These are phyloP conservation scores for Drosophila equinoxialis DNA, from an alignment of 1,140 invertebrate genomes.

Conservation along the genomic window DNA sequence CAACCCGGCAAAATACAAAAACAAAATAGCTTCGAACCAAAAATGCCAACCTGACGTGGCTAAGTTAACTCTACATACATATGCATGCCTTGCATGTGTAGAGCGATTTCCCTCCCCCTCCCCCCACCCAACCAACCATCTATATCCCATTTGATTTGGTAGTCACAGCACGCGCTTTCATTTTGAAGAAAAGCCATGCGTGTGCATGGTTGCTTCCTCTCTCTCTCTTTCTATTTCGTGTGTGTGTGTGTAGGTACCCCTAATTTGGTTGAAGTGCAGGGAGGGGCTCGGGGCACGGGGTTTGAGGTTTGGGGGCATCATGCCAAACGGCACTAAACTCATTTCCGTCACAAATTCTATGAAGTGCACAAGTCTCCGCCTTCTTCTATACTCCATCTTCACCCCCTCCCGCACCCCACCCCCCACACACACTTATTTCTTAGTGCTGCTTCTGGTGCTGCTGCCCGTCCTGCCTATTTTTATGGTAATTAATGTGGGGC, in stretches of 20 bases:
- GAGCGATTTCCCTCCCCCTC: neutral
- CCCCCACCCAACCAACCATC: neutral
- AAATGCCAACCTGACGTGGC: constrained; percentile 21
- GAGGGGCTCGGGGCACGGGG: neutral
- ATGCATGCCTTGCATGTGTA: neutral
- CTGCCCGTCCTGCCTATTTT: constrained; percentile 56
- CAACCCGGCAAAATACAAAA: constrained; percentile 48
- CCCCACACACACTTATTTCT: neutral
- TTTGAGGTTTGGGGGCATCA: constrained; percentile 29
- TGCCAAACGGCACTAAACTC: constrained; percentile 66
- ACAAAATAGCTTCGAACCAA: constrained; percentile 45
- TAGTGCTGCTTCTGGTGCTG: constrained; percentile 26
- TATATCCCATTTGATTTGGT: constrained; percentile 33
- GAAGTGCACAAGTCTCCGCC: constrained; percentile 39
- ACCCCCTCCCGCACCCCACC: neutral
- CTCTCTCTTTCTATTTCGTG: neutral
- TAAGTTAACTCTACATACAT: neutral
- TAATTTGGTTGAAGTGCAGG: neutral
- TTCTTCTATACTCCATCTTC: neutral
- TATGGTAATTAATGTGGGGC: constrained; percentile 74
- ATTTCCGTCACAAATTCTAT: constrained; percentile 79
- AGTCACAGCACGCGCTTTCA: constrained; percentile 54
- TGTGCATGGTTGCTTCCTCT: constrained; percentile 17
- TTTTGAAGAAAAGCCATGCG: constrained; percentile 33
- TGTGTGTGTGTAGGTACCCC: no score